Base-by-base conservation (phyloP, 1,140 invertebrate species). In the Tetragnatha versicolor region DNA sequence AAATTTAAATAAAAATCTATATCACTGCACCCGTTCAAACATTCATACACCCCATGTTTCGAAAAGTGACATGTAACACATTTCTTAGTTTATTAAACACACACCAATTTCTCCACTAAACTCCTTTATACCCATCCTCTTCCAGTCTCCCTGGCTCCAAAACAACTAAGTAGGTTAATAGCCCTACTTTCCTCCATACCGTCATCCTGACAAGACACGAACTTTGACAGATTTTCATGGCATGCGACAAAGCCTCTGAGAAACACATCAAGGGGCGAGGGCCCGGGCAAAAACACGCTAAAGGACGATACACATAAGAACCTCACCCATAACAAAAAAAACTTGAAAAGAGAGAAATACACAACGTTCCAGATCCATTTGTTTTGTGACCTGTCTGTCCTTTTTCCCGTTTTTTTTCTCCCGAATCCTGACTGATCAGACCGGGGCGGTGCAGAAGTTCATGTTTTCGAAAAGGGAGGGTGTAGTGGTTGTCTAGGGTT, bases 201-300 rank as follows among this genome's bases (percentile, higher is more conserved):
- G 17, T 14, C 51, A 14, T 55, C 51, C 31, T 55, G 51, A 58
- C 55, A 58, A 58, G 55, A 33, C 29, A 58, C 55, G 55, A 58
- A 31, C 55, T 58, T 58, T 58, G 55, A 58, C 55, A 33, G 55
- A 33, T 58, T 58, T 33, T 58, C 29, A 33, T 58, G 55, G 17
- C 55, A 20, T 33, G 1, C 55, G 31, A 58, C 55, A 58, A 55
- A 55, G 14, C 22, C 51, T 22, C 51, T 29, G 31, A 25, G 22
- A 55, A 55, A 55, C 51, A 55, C 51, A 55, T 55, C 10, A 25
- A 58, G 55, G 55, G 29, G 55, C 35, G 29, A 27, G 35, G 14
- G 20, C 27, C n/a, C n/a, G 9, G 6, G 35, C 55, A 58, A 58
- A 58, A 58, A 22, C 39, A 42, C 7, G 7, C 31, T 33, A 33